These are phyloP conservation scores for Lissocephala sabroskyi DNA, from an alignment of 2,888 invertebrate species.

Conservation along the genomic window DNA sequence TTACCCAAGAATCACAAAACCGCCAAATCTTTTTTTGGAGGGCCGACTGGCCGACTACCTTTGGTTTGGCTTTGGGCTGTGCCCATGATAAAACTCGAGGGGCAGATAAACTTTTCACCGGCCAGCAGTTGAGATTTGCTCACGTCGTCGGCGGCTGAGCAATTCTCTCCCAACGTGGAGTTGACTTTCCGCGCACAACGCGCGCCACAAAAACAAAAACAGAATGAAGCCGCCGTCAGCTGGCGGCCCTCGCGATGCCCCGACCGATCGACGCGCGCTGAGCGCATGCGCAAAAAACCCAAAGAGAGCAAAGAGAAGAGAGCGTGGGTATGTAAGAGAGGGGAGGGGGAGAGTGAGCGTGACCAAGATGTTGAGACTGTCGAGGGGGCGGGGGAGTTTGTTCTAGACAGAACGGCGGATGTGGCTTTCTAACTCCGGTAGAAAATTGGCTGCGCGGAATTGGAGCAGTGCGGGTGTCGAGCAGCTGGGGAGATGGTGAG, in stretches of 20 bases:
- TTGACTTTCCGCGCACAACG: too few species aligned
- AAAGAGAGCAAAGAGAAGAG: conserved; percentile 1
- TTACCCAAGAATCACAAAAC: conserved; percentile 14
- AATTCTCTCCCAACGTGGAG: too few species aligned
- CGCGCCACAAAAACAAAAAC: conserved; percentile 10
- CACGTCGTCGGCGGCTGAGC: too few species aligned
- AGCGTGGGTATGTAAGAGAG: background rate
- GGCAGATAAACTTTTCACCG: too few species aligned
- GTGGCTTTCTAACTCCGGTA: background rate
- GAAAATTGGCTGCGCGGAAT: background rate
- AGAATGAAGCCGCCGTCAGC: conserved; percentile 5
- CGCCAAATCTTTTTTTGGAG: too few species aligned
- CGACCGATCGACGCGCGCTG: background rate
- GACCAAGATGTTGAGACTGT: too few species aligned
- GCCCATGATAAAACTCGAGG: too few species aligned
- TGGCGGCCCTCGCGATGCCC: background rate
- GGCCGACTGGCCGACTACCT: too few species aligned
- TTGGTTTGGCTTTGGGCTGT: too few species aligned
- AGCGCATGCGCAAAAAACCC: conserved; percentile 1
- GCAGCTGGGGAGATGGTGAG: background rate
- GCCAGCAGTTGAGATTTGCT: too few species aligned
- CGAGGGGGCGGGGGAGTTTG: too few species aligned
- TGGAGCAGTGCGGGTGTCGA: background rate
- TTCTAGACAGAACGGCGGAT: too few species aligned
- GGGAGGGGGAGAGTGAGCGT: background rate